Percentiles rank a stretch among this genome's conserved stretches.
Conservation (phyloP, 2,113 vertebrate species). For the Onychostruthus taczanowskii region DNA sequence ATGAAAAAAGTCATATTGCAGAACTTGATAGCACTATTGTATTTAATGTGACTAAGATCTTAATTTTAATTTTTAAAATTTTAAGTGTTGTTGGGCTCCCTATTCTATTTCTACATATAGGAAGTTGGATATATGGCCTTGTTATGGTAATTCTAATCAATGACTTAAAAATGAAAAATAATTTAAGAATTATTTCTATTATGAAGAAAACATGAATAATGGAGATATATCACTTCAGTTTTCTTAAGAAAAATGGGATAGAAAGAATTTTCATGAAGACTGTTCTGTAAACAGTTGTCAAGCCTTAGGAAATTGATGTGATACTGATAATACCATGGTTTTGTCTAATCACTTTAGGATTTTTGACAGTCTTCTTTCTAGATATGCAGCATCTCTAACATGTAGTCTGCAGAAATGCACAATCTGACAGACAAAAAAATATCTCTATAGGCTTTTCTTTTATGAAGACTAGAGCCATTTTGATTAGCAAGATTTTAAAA, state of each 20-base stretch:
- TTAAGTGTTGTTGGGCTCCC: neutral
- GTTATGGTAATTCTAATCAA: neutral
- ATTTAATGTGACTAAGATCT: neutral
- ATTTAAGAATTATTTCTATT: neutral
- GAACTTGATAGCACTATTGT: neutral
- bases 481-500: slow-evolving; percentile 9
- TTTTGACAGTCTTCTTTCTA: neutral
- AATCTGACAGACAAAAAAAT: neutral
- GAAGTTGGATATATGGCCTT: neutral
- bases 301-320: neutral
- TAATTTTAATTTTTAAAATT: neutral
- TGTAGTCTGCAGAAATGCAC: neutral
- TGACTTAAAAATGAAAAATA: neutral
- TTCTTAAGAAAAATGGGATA: neutral
- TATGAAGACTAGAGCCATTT: neutral
- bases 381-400: neutral
- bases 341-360: neutral
- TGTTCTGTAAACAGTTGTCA: neutral
- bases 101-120: neutral
- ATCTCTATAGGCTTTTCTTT: neutral
- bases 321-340: neutral
- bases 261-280: neutral
- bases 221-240: neutral
- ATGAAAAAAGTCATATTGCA: neutral
- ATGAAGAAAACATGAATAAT: neutral